Percentiles rank a stretch among this genome's conserved stretches.
phyloP scores from a whole-genome alignment of 2,113 vertebrate genomes.

The Actinemys pallida region DNA sequence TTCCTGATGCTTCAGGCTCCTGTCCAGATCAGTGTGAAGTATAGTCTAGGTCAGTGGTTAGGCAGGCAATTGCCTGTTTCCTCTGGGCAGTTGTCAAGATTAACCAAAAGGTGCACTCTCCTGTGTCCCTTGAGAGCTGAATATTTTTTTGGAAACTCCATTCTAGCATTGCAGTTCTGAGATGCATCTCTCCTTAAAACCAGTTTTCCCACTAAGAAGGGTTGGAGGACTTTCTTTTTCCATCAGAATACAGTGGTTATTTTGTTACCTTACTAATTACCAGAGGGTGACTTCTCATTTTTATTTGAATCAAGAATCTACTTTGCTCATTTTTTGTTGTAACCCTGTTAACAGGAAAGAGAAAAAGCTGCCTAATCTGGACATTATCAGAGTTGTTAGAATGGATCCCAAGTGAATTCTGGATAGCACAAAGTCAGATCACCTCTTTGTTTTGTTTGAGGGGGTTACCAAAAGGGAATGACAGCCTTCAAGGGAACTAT shows the following conservation, averaged over 20 bases:
- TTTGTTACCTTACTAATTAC: slow-evolving; percentile 48
- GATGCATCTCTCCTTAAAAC: rapidly evolving
- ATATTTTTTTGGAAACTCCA: neutral
- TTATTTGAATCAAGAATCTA: slow-evolving; percentile 70
- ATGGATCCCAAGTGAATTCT: slow-evolving; percentile 78
- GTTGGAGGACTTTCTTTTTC: neutral
- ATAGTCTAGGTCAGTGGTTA: neutral
- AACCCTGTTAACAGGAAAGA: slow-evolving; percentile 75
- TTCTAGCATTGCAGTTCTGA: slow-evolving; percentile 10
- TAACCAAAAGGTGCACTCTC: slow-evolving; percentile 39
- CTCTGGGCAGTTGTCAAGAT: slow-evolving; percentile 54
- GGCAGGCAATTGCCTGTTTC: slow-evolving; percentile 34
- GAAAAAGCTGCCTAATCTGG: slow-evolving; percentile 74
- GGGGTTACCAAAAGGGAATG: slow-evolving; percentile 72
- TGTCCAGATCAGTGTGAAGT: neutral
- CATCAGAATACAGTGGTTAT: neutral
- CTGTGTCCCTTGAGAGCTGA: neutral
- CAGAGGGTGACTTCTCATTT: slow-evolving; percentile 42
- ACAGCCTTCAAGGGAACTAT: slow-evolving; percentile 79
- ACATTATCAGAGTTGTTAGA: slow-evolving; percentile 77
- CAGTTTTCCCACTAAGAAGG: neutral
- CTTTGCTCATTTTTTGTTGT: slow-evolving; percentile 68
- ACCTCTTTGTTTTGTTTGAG: slow-evolving; percentile 76
- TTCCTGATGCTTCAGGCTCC: neutral
- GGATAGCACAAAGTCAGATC: slow-evolving; percentile 75